phyloP scores from a whole-genome alignment of 2,888 invertebrate species.

The Polydesmus complanatus region DNA sequence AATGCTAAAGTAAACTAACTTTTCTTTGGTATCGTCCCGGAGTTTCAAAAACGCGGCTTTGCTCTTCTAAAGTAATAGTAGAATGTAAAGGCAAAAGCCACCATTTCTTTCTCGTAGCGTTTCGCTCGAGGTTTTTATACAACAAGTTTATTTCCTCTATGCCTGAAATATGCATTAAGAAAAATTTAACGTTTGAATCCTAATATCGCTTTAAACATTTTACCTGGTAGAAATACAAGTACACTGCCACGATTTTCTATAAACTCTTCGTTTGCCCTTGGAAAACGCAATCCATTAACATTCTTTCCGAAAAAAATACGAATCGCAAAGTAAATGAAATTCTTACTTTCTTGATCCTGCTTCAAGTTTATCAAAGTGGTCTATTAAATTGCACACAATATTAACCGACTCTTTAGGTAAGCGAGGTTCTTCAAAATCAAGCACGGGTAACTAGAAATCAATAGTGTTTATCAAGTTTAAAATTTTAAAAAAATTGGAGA shows the following conservation, averaged over 20 bases:
- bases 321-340: neutral
- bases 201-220: conserved; percentile 8
- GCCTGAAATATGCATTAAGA: conserved; percentile 28
- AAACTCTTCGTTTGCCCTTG: neutral
- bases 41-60: conserved; percentile 43
- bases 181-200: no score
- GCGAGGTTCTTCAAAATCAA: conserved; percentile 41
- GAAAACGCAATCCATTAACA: neutral
- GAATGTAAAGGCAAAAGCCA: conserved; percentile 41
- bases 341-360: conserved; percentile 28
- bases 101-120: conserved; percentile 20
- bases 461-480: conserved; percentile 9
- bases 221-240: conserved; percentile 71
- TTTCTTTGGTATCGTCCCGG: neutral
- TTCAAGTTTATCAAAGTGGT: conserved; percentile 51
- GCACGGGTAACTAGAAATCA: conserved; percentile 35
- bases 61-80: conserved; percentile 62
- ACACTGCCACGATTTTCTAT: conserved; percentile 45
- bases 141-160: conserved; percentile 52
- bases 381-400: conserved; percentile 46
- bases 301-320: neutral
- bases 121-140: conserved; percentile 21
- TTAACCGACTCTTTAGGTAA: conserved; percentile 46
- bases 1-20: no score
- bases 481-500: conserved; percentile 36